phyloP scores from a whole-genome alignment of 2,113 vertebrate genomes.

The Oncorhynchus keta region DNA sequence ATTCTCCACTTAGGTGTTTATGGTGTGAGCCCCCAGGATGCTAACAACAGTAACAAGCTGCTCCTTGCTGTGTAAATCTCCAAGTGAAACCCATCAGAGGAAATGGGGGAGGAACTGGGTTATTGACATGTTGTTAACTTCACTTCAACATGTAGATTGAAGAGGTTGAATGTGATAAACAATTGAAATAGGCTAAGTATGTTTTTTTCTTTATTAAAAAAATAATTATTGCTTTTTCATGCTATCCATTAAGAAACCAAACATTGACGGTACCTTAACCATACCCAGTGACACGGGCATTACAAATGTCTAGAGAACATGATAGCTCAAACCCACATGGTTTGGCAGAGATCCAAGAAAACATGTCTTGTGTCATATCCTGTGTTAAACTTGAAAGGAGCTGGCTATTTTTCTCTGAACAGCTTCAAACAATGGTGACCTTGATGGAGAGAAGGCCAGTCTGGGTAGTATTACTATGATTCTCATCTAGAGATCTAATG shows the following conservation, averaged over 20 bases:
- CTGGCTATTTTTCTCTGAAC: slow-evolving; percentile 50
- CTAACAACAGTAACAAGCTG: neutral
- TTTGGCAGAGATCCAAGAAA: slow-evolving; percentile 20
- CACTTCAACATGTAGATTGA: neutral
- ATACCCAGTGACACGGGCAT: neutral
- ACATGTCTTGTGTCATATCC: slow-evolving; percentile 14
- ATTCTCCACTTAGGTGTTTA: neutral
- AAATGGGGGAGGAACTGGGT: neutral
- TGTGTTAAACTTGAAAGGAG: slow-evolving; percentile 36
- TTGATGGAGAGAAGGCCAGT: slow-evolving; percentile 44
- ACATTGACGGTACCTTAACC: neutral
- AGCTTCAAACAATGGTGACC: slow-evolving; percentile 54
- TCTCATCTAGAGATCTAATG: slow-evolving; percentile 24
- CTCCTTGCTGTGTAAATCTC: neutral
- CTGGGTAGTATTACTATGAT: slow-evolving; percentile 39
- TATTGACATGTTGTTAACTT: neutral
- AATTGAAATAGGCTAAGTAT: neutral
- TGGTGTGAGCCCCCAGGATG: neutral
- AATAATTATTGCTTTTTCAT: neutral
- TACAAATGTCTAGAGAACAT: neutral
- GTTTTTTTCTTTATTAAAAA: too few relatives aligned
- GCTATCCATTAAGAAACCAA: slow-evolving; percentile 1
- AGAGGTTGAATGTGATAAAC: neutral
- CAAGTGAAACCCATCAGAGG: neutral
- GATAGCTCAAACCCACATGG: slow-evolving; percentile 22